Percentiles rank a stretch among this genome's conserved stretches.
These are phyloP conservation scores for Platycnemis pennipes DNA, from an alignment of 2,888 invertebrate species.

Conservation along the genomic window DNA sequence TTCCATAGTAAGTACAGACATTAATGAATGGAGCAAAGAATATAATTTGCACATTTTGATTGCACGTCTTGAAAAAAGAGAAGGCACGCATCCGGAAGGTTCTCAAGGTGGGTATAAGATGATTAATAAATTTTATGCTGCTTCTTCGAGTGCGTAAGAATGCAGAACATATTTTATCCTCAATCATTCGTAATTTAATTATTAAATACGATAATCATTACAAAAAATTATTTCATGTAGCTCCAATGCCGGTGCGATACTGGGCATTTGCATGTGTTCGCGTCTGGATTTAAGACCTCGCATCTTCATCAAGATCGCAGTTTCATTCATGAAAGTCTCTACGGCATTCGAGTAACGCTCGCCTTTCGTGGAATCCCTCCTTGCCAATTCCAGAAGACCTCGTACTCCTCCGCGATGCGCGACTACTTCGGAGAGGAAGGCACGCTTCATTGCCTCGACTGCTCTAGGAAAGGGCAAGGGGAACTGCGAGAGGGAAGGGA, in stretches of 20 bases:
- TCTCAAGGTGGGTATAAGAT: no score
- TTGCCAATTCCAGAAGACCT: background rate
- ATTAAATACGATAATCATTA: background rate
- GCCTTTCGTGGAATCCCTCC: background rate
- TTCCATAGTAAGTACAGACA: no score
- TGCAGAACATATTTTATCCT: no score
- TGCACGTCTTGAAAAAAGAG: no score
- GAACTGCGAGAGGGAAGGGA: no score
- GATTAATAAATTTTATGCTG: no score
- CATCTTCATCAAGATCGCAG: background rate
- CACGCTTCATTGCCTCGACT: background rate
- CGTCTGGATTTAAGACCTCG: background rate
- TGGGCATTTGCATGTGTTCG: background rate
- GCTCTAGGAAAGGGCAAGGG: no score
- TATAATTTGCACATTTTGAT: no score
- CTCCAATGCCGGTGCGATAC: background rate
- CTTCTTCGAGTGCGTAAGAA: no score
- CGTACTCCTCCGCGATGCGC: background rate
- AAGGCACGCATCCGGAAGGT: no score
- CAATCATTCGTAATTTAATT: no score
- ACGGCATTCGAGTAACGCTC: background rate
- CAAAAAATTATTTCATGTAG: background rate
- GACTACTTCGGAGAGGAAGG: background rate
- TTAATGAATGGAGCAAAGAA: no score
- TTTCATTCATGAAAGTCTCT: background rate